A percentile compares a stretch with the other conserved stretches of the same genome.
phyloP scores from a whole-genome alignment of 2,797 vertebrate species.

The Otolemur crassicaudatus region DNA sequence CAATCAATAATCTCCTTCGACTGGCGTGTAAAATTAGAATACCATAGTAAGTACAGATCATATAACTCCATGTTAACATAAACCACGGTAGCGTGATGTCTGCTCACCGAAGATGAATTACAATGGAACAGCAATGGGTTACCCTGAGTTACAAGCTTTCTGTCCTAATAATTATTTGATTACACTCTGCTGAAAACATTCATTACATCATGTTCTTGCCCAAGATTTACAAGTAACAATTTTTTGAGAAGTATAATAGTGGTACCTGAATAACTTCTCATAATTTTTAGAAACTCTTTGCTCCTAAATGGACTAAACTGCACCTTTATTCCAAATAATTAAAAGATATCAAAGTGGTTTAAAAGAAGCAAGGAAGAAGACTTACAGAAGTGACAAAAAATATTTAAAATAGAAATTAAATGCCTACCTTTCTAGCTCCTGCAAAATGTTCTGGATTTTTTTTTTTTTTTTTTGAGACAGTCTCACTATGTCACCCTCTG shows the following conservation, averaged over 20 bases:
- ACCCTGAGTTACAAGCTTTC: not conserved
- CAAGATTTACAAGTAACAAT: not conserved
- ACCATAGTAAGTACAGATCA: not conserved
- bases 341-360: not conserved
- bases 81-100: not conserved
- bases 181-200: not conserved
- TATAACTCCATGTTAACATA: not conserved
- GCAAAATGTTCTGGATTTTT: not conserved
- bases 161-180: constrained; percentile 4
- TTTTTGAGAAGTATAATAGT: not conserved
- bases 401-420: constrained; percentile 10
- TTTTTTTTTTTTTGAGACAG: not conserved
- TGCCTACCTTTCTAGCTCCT: not conserved
- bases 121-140: not conserved
- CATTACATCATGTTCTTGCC: not conserved
- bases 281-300: not conserved
- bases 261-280: not conserved
- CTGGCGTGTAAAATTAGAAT: not conserved
- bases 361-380: not conserved
- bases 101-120: not conserved
- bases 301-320: not conserved
- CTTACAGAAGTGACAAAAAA: not conserved
- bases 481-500: too few relatives aligned
- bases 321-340: constrained; percentile 5
- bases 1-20: not conserved